Percentiles rank a stretch among this genome's conserved stretches.
Conservation (phyloP, 2,113 vertebrate genomes). For the Tylochromis polylepis region DNA sequence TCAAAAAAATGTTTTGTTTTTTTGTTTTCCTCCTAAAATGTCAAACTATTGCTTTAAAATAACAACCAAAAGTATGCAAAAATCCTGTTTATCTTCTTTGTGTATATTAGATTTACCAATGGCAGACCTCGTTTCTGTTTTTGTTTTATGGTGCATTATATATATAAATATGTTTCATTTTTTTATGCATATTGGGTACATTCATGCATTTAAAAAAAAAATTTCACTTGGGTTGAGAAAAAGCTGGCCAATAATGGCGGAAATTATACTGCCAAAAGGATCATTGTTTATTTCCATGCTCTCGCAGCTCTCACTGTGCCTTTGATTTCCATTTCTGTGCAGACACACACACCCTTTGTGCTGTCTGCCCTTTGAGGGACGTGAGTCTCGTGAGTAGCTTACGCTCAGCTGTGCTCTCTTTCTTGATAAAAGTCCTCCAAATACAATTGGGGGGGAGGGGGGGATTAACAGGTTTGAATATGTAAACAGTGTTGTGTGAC, state of each 20-base stretch:
- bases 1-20: background rate
- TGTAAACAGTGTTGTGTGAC: constrained; percentile 26
- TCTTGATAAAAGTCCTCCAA: constrained; percentile 34
- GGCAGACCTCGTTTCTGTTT: background rate
- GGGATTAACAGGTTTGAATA: constrained; percentile 33
- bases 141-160: background rate
- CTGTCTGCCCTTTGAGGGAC: background rate
- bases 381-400: background rate
- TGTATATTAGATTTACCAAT: background rate
- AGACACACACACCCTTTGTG: background rate
- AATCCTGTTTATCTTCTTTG: background rate
- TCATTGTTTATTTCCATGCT: background rate
- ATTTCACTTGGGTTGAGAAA: background rate
- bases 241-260: background rate
- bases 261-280: background rate
- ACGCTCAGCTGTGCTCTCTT: constrained; percentile 1
- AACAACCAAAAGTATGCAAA: background rate
- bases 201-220: background rate
- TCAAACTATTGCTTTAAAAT: background rate
- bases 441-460: constrained; percentile 1
- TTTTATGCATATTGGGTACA: background rate
- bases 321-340: constrained; percentile 12
- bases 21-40: background rate
- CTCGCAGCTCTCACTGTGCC: background rate
- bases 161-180: background rate